Base-by-base conservation (phyloP, 2,113 vertebrate species). In the Hyperoodon ampullatus region DNA sequence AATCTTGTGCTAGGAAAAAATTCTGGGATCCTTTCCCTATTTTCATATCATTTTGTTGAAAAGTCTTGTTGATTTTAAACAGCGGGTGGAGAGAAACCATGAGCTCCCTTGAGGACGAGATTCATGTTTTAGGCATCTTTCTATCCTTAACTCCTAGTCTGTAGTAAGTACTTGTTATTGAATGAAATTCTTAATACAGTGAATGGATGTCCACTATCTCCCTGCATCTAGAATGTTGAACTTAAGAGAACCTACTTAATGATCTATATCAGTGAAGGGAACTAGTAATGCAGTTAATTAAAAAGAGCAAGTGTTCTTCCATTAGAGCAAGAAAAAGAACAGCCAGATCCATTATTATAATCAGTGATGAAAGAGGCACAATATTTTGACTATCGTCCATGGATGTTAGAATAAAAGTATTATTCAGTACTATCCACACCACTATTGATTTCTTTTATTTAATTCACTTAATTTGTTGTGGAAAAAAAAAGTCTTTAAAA, bases 261-360 rank as follows among this genome's bases (percentile, higher is more conserved):
- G 10, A 61, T 86, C 47, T 82, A 1, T 74, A 77, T 72, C 44
- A 74, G 26, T 8, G 53, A 92, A 90, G n/a, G 42, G 21, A 96
- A 26, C 13, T 63, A 77, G 47, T 66, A 50, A 58, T 50, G 55
- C 39, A 93, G 88, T 63, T 92, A 83, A 89, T 96, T 94, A 63
- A 93, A 90, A 86, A 47, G 35, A 93, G 26, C 8, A 84, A 95
- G 58, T 35, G 14, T 70, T 93, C 28, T 74, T 93, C 60, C 63
- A 53, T 75, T 83, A 96, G 19, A 93, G 33, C 33, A 80, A 84
- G 68, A 78, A 89, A 74, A 89, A 89, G 23, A 93, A 92, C 28
- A 94, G 26, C 26, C 18, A 75, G 30, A 16, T 35, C 24, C 28
- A 88, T 53, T 88, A 74, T 63, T 87, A 81, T 33, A 81, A 72